A percentile compares a stretch with the other conserved stretches of the same genome.
Evolutionary conservation across 2,113 vertebrate genomes (phyloP).

Genomic region (Cyphomyrus plagiostoma): DNA sequence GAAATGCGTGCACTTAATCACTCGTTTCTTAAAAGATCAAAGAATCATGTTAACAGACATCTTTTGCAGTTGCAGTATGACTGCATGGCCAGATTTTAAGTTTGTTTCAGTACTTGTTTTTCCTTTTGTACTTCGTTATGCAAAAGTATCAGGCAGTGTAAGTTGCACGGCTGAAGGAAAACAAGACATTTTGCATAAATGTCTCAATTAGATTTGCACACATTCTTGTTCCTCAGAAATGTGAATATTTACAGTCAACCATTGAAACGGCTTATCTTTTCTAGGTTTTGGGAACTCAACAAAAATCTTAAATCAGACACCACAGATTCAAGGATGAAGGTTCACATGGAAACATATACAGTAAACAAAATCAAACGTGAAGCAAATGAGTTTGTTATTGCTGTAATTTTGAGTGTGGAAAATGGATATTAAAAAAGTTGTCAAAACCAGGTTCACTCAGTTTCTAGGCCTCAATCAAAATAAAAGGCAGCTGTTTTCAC

Average conservation of each 20-base stretch:
- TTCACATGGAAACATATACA: neutral
- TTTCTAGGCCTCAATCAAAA: neutral
- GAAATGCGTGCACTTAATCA: neutral
- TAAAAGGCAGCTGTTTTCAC: neutral
- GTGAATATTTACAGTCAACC: neutral
- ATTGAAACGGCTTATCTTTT: neutral
- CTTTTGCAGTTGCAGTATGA: neutral
- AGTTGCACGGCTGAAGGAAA: neutral
- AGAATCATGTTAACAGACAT: neutral
- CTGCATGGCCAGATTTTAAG: neutral
- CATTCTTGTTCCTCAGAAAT: neutral
- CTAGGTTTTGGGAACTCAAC: neutral
- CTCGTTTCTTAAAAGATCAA: neutral
- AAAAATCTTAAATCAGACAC: neutral
- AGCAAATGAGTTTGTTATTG: neutral
- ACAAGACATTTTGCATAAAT: neutral
- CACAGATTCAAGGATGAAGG: neutral
- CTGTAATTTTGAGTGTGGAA: neutral
- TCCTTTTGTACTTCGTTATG: neutral
- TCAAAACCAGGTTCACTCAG: neutral
- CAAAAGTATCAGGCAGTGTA: neutral
- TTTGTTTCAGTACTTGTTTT: slow-evolving; percentile 3
- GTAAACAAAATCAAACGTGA: neutral
- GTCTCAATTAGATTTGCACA: neutral
- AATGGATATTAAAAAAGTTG: neutral